These are phyloP conservation scores for Oncorhynchus gorbuscha DNA, from an alignment of 2,113 vertebrate species.

Conservation along the genomic window DNA sequence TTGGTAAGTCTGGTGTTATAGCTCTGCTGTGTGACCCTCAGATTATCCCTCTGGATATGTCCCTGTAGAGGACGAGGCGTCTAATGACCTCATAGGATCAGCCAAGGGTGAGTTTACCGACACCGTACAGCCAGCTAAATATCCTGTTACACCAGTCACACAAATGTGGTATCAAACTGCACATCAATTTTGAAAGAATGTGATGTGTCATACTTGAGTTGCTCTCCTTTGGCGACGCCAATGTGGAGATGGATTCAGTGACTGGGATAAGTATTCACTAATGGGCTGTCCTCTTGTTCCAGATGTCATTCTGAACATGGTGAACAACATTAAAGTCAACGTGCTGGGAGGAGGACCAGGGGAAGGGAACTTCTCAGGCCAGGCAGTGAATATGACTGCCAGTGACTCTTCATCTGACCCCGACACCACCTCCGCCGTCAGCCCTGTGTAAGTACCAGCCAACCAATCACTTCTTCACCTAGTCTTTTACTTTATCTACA, in stretches of 20 bases:
- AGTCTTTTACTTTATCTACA: background rate
- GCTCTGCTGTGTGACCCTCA: conserved; percentile 46
- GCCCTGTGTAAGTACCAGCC: conserved; percentile 76
- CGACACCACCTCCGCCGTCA: conserved; percentile 51
- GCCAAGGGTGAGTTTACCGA: conserved; percentile 84
- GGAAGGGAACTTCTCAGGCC: conserved; percentile 66
- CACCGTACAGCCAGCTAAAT: background rate
- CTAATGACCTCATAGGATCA: conserved; percentile 92
- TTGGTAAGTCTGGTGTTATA: background rate
- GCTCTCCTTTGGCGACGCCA: background rate
- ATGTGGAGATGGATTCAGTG: background rate
- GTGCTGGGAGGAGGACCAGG: conserved; percentile 86
- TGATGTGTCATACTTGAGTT: too few species aligned
- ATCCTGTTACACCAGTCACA: background rate
- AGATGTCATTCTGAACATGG: conserved; percentile 97
- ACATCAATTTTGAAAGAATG: too few species aligned
- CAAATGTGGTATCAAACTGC: too few species aligned
- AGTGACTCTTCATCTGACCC: conserved; percentile 55
- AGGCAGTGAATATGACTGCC: conserved; percentile 56
- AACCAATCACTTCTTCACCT: too few species aligned
- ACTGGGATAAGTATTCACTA: background rate
- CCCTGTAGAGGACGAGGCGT: conserved; percentile 82
- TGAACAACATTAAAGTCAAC: conserved; percentile 94
- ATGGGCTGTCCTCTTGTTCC: conserved; percentile 21
- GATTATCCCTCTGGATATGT: conserved; percentile 85